phyloP scores from a whole-genome alignment of 92 coral and sea anemone species.

The Epizoanthus fatuus region DNA sequence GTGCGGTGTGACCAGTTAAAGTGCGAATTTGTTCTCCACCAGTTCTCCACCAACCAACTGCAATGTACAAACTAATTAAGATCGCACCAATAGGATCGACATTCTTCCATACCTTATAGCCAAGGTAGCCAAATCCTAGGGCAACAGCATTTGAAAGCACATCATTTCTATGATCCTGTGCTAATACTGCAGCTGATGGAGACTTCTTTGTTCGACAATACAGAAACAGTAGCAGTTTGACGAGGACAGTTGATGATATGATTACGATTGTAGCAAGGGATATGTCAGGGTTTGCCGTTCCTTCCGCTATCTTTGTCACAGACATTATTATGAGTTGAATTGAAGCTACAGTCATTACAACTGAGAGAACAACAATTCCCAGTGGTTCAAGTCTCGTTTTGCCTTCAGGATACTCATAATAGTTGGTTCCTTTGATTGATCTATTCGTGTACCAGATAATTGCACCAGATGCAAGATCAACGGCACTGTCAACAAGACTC shows the following conservation, averaged over 20 bases:
- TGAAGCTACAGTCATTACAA: slow-evolving; percentile 96
- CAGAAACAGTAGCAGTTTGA: slow-evolving; percentile 76
- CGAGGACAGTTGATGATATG: slow-evolving; percentile 73
- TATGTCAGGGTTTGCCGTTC: slow-evolving; percentile 80
- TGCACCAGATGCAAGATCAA: slow-evolving; percentile 89
- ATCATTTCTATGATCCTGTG: slow-evolving; percentile 98
- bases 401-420: slow-evolving; percentile 94
- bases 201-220: slow-evolving; percentile 74
- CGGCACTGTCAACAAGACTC: slow-evolving; percentile 96
- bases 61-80: slow-evolving; percentile 90
- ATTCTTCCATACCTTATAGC: slow-evolving; percentile 89
- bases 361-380: slow-evolving; percentile 89
- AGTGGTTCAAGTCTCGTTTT: slow-evolving; percentile 94
- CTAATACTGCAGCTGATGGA: slow-evolving; percentile 79
- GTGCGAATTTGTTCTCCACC: slow-evolving; percentile 88
- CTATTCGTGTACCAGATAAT: slow-evolving; percentile 91
- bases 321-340: slow-evolving; percentile 91
- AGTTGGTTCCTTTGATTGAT: slow-evolving; percentile 90
- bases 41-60: slow-evolving; percentile 89
- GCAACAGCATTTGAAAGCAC: slow-evolving; percentile 91
- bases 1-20: slow-evolving; percentile 90
- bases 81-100: slow-evolving; percentile 97
- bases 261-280: slow-evolving; percentile 79
- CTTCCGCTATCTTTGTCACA: slow-evolving; percentile 66
- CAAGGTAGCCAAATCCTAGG: slow-evolving; percentile 90